Evolutionary conservation across 2,888 invertebrate genomes (phyloP), one percentile per base, ranked within the genome.

Genomic region (Zele albiditarsus): DNA sequence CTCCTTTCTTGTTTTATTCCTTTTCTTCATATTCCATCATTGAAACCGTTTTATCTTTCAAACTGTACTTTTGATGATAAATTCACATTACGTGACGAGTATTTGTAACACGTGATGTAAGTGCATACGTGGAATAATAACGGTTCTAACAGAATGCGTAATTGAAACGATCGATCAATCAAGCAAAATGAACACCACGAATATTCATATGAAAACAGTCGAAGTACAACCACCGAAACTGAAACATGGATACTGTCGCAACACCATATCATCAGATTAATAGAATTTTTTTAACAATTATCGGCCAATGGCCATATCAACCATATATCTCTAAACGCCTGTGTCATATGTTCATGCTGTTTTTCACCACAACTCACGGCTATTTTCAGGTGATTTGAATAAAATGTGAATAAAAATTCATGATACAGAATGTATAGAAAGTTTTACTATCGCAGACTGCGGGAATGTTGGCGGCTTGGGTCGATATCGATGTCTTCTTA

Each of bases 271-370:
- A 76, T 42, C 60, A 42, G 16, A 75, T 81, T 23, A 80, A 80
- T 66, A 77, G 73, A 31, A 63, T 63, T 38, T 80, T 81, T 42
- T 63, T 83, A 27, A 73, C n/a, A 3, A n/a, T 73, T 0, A 77
- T 84, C 25, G 84, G 84, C 0, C 77, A 80, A 20, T 85, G 85
- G 85, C 85, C 84, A 5, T 76, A 80, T 77, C 85, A 85, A 46
- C 69, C 74, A n/a, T 25, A 14, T 4, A 2, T 80, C 42, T 76
- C 79, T 12, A 84, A 78, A 60, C 69, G 78, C 70, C 42, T 81
- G 0, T 63, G 82, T 1, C 72, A 79, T 0, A 49, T 77, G 1
- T 31, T 82, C 42, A 75, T 79, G 28, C 68, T 82, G 20, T 80
- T 81, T 12, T 69, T 77, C n/a, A 76, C 82, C 31, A 10, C 60